A percentile compares a stretch with the other conserved stretches of the same genome.
Conservation (phyloP, 1,140 invertebrate genomes). For the Apis dorsata region DNA sequence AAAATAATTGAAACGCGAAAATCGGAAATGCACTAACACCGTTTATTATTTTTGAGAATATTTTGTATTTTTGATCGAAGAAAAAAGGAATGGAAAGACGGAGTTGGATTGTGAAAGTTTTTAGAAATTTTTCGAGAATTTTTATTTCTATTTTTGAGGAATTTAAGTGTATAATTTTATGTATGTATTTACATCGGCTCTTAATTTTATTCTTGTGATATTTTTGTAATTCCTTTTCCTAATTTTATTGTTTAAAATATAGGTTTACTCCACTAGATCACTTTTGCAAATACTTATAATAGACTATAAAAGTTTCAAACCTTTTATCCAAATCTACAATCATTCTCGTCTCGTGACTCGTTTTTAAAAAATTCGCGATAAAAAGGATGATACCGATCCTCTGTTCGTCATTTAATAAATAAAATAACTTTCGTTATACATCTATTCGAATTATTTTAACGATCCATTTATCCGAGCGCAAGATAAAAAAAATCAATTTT, state of each 20-base stretch:
- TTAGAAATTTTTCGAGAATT: no score
- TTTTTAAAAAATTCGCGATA: neutral
- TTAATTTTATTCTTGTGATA: no score
- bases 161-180: no score
- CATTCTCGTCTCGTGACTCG: neutral
- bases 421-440: no score
- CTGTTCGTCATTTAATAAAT: neutral
- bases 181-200: no score
- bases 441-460: no score
- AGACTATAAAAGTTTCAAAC: neutral
- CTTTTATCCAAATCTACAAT: neutral
- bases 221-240: no score
- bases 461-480: no score
- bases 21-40: neutral
- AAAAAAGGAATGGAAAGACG: neutral
- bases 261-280: neutral
- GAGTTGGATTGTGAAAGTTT: no score
- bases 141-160: no score
- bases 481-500: neutral
- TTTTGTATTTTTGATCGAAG: neutral
- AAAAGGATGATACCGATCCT: neutral
- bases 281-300: no score
- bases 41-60: neutral
- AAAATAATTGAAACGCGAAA: conserved; percentile 30
- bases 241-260: neutral